phyloP scores from a whole-genome alignment of 1,140 invertebrate genomes.

The Drosophila eugracilis region DNA sequence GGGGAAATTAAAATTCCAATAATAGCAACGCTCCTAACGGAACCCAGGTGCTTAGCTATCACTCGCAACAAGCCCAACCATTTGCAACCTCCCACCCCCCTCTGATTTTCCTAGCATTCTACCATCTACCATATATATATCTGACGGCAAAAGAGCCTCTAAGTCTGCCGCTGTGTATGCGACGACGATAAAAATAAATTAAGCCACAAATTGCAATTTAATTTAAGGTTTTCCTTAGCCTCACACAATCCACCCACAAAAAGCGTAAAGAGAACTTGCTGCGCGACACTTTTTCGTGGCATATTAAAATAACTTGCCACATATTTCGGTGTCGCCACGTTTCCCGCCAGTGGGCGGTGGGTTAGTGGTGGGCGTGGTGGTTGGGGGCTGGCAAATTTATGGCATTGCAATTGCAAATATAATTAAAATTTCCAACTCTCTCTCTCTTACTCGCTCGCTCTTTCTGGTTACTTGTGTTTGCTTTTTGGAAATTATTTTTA shows the following conservation, averaged over 20 bases:
- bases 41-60: conserved; percentile 46
- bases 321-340: conserved; percentile 68
- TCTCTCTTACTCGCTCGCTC: conserved; percentile 10
- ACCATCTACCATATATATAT: conserved; percentile 1
- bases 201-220: conserved; percentile 84
- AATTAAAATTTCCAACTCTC: conserved; percentile 81
- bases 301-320: conserved; percentile 83
- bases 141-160: conserved; percentile 47
- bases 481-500: conserved; percentile 64
- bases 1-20: conserved; percentile 81
- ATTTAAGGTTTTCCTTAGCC: conserved; percentile 81
- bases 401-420: conserved; percentile 82
- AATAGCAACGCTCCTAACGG: conserved; percentile 57
- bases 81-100: background rate
- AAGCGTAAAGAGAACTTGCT: conserved; percentile 24
- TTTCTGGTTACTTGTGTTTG: conserved; percentile 20
- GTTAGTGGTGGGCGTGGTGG: conserved; percentile 16
- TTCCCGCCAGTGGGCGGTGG: conserved; percentile 21
- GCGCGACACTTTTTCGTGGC: conserved; percentile 57
- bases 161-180: conserved; percentile 56
- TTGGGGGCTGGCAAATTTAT: conserved; percentile 65
- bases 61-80: background rate
- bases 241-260: conserved; percentile 22
- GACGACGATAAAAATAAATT: conserved; percentile 84
- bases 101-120: background rate